Base-by-base conservation (phyloP, 2,113 vertebrate genomes). In the rat (Rattus norvegicus) region DNA sequence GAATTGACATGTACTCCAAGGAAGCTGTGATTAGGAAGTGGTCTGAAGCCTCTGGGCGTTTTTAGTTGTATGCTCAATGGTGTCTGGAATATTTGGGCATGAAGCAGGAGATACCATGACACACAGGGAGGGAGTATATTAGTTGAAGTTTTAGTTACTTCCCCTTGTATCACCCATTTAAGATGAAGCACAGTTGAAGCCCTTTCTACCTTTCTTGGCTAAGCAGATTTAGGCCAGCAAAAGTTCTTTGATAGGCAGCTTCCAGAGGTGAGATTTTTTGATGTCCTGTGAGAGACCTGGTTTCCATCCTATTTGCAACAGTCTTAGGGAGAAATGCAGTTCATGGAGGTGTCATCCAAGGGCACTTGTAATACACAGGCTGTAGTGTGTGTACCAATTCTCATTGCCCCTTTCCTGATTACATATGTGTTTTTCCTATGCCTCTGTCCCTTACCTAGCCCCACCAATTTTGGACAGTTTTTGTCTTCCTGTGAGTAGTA, bases 361-460 rank as follows among this genome's bases (percentile, higher is more conserved):
- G 73, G 61, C 28, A 12, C 13, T 6, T 30, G 2, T 0, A 0
- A 26, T 1, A 4, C n/a, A 10, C 24, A 9, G 24, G 13, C 33
- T 0, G 2, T 10, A 5, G 84, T 39, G 16, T 3, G 0, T 49
- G 19, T 3, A 0, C 56, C 5, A 43, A 0, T 13, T 11, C 12
- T 59, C 75, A 6, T 49, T 0, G 1, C 24, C 8, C 70, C 22
- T 30, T 69, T 76, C 13, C 70, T 95, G 36, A 0, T 67, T 0
- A 0, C 7, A 1, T 0, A 0, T 5, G 16, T 33, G 61, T 20
- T 7, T 77, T 20, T 7, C 28, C 81, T 28, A 28, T 16, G 13
- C 11, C 3, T 1, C 3, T 24, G 59, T 39, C 63, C 33, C 22
- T 61, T 20, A n/a, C 16, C 0, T 16, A 11, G 59, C 54, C 67